Conservation (phyloP, 1,140 invertebrate species). For the Popillia japonica region DNA sequence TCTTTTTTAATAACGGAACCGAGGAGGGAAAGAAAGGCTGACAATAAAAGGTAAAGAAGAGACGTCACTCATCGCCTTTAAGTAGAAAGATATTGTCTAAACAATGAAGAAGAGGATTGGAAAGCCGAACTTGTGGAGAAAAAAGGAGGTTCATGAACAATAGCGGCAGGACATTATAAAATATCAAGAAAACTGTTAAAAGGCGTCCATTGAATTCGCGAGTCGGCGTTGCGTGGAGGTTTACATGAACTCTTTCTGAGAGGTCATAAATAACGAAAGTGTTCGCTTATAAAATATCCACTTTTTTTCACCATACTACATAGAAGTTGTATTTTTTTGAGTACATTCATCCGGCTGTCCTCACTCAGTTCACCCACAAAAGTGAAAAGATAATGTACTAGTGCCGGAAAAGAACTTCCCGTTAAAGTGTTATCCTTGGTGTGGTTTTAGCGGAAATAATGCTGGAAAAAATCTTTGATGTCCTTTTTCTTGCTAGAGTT, state of each 20-base stretch:
- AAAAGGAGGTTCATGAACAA: not conserved
- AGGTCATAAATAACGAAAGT: slow-evolving; percentile 11
- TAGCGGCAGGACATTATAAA: slow-evolving; percentile 4
- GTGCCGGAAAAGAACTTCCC: not conserved
- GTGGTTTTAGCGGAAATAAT: not conserved
- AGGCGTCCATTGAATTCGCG: not conserved
- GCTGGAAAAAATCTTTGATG: not conserved
- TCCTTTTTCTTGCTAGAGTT: not conserved
- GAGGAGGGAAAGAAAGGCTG: not conserved
- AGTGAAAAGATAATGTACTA: slow-evolving; percentile 6
- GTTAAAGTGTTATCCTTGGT: not conserved
- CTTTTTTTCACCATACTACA: not conserved
- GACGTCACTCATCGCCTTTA: slow-evolving; percentile 9
- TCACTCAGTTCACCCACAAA: not conserved
- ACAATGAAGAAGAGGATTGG: not conserved
- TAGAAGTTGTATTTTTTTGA: slow-evolving; percentile 2
- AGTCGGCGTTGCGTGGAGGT: not conserved
- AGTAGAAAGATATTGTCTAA: slow-evolving; percentile 19
- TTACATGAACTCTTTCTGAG: not conserved
- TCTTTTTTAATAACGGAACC: not conserved
- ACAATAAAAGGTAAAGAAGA: not conserved
- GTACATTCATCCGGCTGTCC: not conserved
- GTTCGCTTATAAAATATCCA: slow-evolving; percentile 7
- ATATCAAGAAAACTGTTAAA: not conserved
- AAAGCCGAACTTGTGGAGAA: not conserved